Evolutionary conservation across 2,888 invertebrate species (phyloP).

Genomic region (Nomada ferruginata): DNA sequence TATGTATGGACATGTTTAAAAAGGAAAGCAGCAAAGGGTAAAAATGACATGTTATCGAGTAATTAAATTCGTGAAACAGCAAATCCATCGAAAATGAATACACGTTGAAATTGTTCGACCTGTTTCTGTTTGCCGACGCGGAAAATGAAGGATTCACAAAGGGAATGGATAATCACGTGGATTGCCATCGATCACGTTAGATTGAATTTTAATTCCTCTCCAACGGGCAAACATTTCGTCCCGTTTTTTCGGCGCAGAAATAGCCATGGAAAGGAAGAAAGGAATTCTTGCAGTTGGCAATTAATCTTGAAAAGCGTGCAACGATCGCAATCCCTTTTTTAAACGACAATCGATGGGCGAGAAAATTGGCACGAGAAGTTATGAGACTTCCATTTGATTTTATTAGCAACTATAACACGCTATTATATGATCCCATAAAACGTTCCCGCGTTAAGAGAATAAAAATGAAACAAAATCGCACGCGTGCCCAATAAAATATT

Average conservation of each 20-base stretch:
- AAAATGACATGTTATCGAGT: background rate
- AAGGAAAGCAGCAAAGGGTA: background rate
- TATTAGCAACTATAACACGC: background rate
- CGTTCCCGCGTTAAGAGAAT: background rate
- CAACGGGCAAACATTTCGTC: constrained; percentile 1
- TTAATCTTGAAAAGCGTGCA: background rate
- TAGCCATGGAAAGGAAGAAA: background rate
- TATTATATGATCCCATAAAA: background rate
- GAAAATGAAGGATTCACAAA: background rate
- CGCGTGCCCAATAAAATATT: background rate
- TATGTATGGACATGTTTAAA: too few relatives aligned
- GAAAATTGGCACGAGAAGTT: background rate
- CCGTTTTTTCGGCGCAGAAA: background rate
- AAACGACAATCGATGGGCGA: background rate
- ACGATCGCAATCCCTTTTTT: background rate
- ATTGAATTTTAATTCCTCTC: constrained; percentile 20
- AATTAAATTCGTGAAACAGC: background rate
- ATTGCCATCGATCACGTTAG: constrained; percentile 12
- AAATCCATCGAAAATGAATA: background rate
- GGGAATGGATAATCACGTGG: background rate
- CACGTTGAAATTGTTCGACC: background rate
- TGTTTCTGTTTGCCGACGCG: background rate
- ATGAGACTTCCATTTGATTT: background rate
- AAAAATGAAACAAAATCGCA: background rate
- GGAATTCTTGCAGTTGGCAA: background rate